These are phyloP conservation scores for Nothobranchius furzeri DNA, from an alignment of 2,113 vertebrate species.

Conservation along the genomic window DNA sequence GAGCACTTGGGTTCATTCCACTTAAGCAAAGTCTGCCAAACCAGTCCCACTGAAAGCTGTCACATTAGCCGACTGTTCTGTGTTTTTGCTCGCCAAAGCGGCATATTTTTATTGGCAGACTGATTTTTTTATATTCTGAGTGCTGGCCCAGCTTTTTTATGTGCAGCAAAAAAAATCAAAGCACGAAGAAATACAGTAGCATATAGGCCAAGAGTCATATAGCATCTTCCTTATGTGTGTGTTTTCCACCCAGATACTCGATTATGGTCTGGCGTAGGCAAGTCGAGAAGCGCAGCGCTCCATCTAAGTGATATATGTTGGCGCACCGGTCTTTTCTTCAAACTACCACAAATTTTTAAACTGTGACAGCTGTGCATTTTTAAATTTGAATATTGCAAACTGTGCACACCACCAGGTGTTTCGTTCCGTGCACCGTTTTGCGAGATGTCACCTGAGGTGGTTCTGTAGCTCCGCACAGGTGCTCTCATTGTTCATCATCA, in stretches of 20 bases:
- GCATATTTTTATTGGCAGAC: constrained; percentile 67
- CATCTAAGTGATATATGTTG: background rate
- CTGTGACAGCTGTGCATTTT: constrained; percentile 23
- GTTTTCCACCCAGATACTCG: constrained; percentile 9
- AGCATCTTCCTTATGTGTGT: background rate
- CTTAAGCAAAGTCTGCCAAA: constrained; percentile 69
- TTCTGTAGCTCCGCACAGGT: constrained; percentile 58
- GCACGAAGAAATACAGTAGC: constrained; percentile 35
- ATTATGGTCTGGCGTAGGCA: constrained; percentile 7
- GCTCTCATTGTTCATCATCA: constrained; percentile 57
- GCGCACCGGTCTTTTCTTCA: background rate
- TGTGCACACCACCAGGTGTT: constrained; percentile 48
- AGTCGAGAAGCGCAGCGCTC: background rate
- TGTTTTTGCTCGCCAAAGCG: constrained; percentile 62
- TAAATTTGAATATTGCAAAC: constrained; percentile 12
- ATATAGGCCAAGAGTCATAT: constrained; percentile 4
- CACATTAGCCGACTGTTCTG: constrained; percentile 68
- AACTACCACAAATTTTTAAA: background rate
- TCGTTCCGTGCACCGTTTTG: constrained; percentile 33
- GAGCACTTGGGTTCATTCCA: constrained; percentile 67
- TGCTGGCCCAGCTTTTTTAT: constrained; percentile 47
- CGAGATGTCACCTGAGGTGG: constrained; percentile 59
- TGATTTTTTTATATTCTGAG: constrained; percentile 58
- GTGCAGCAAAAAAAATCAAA: constrained; percentile 20
- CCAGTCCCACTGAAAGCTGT: constrained; percentile 73